A percentile compares a stretch with the other conserved stretches of the same genome.
phyloP scores from a whole-genome alignment of 2,888 invertebrate genomes.

The Acanthacorydalis orientalis region DNA sequence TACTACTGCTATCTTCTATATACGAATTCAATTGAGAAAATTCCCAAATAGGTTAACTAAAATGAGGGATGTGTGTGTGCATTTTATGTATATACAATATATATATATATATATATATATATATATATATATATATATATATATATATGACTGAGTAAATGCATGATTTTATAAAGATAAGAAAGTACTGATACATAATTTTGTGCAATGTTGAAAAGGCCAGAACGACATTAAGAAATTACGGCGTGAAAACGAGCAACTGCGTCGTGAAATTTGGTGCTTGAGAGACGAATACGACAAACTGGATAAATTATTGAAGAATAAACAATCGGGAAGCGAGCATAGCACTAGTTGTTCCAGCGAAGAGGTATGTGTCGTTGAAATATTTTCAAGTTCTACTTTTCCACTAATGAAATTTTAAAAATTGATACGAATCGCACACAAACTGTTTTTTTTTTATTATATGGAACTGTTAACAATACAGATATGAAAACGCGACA shows the following conservation, averaged over 20 bases:
- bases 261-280: conserved; percentile 74
- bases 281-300: conserved; percentile 79
- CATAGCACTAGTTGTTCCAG: not conserved
- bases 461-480: not conserved
- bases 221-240: conserved; percentile 81
- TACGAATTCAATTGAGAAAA: no score
- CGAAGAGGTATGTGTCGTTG: not conserved
- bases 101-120: no score
- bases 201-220: conserved; percentile 32
- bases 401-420: no score
- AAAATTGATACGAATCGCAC: not conserved
- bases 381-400: not conserved
- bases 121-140: no score
- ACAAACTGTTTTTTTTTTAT: not conserved
- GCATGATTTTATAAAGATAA: no score
- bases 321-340: conserved; percentile 14
- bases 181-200: conserved; percentile 3
- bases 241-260: conserved; percentile 72
- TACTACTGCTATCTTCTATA: no score
- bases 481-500: not conserved
- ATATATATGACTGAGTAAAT: no score
- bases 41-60: no score
- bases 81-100: no score
- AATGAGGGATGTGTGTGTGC: no score
- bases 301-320: conserved; percentile 60